phyloP scores from a whole-genome alignment of 92 coral and sea anemone species.

The Porites divaricata region DNA sequence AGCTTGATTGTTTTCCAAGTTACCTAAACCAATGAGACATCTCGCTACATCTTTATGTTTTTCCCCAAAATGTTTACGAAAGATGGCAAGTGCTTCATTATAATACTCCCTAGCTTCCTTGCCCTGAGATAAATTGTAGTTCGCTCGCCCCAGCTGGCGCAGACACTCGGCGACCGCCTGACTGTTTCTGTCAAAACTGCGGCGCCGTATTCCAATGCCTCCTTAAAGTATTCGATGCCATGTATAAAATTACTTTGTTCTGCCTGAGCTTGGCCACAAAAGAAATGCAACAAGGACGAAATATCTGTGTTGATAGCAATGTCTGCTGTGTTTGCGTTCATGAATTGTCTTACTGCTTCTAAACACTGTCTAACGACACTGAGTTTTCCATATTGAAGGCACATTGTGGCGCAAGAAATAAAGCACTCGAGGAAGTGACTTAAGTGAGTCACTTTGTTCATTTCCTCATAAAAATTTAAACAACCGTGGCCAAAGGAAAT shows the following conservation, averaged over 20 bases:
- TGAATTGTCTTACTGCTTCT: neutral
- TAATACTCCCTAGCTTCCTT: conserved; percentile 1
- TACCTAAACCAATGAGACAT: conserved; percentile 45
- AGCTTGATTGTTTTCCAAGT: neutral
- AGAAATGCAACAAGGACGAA: neutral
- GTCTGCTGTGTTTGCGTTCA: neutral
- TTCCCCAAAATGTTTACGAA: conserved; percentile 14
- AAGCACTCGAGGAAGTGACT: neutral
- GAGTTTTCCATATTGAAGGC: conserved; percentile 2
- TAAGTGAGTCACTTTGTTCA: neutral
- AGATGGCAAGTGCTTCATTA: conserved; percentile 10
- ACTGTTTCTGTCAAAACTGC: neutral
- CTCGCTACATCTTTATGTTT: conserved; percentile 34
- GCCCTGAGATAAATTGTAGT: neutral
- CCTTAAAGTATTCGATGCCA: neutral
- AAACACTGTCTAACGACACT: neutral
- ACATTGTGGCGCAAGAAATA: neutral
- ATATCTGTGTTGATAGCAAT: neutral
- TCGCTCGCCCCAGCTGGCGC: conserved; percentile 4
- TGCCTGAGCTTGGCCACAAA: conserved; percentile 10
- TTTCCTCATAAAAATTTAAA: neutral
- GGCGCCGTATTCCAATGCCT: conserved; percentile 6
- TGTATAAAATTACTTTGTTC: neutral
- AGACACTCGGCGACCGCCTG: conserved; percentile 24
- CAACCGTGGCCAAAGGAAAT: neutral